Evolutionary conservation across 2,888 invertebrate species (phyloP).

Genomic region (Pecten maximus): DNA sequence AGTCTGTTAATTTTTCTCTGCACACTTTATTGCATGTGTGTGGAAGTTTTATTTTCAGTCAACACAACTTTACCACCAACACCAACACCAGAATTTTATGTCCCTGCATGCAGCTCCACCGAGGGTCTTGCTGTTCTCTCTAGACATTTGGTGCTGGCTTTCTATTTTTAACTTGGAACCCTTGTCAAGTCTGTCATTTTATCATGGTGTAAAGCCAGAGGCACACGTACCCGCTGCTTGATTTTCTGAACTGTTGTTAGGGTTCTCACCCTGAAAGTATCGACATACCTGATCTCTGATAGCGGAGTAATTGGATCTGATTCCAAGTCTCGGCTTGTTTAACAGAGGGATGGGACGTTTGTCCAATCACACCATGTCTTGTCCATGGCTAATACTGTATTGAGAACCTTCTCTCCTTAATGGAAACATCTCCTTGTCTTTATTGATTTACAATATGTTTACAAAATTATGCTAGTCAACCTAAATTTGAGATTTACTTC

Average conservation of each 20-base stretch:
- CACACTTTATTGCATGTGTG: neutral
- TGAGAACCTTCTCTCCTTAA: too few relatives aligned
- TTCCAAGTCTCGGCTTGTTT: neutral
- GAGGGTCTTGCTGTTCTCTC: neutral
- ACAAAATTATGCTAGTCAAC: neutral
- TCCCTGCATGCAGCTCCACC: neutral
- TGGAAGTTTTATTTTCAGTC: conserved; percentile 8
- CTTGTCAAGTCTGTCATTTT: conserved; percentile 11
- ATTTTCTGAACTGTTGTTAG: neutral
- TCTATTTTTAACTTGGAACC: neutral
- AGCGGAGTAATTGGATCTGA: neutral
- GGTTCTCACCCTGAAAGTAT: neutral
- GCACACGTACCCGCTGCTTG: neutral
- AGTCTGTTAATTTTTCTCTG: neutral
- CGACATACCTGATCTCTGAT: neutral
- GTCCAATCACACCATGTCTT: neutral
- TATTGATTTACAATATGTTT: too few relatives aligned
- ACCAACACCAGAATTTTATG: neutral
- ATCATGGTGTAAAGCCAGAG: conserved; percentile 23
- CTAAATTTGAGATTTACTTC: neutral
- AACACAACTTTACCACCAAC: neutral
- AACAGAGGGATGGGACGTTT: neutral
- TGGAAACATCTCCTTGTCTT: too few relatives aligned
- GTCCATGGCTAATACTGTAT: neutral
- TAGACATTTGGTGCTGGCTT: neutral